Base-by-base conservation (phyloP, 1,140 invertebrate genomes). In the Sycophila sp. region DNA sequence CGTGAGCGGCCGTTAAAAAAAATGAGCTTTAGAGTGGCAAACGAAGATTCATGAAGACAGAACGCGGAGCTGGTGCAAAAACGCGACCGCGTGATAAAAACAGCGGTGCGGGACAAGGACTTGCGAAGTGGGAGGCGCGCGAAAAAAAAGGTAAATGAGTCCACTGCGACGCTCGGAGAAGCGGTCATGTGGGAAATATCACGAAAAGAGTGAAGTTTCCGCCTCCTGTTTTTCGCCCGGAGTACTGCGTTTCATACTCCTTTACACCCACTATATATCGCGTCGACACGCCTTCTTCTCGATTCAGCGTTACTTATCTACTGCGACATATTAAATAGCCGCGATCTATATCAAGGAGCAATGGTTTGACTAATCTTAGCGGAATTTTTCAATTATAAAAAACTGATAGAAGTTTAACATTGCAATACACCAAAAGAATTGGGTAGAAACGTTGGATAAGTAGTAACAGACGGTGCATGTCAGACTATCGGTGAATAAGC, bases 11-110 rank as follows among this genome's bases (percentile, higher is more conserved):
- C 58, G 38, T 45, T 42, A n/a, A 42, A 30, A 58, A 47, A 67
- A 58, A 58, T 58, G 17, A 67, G n/a, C 53, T 22, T 34, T 32
- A 45, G 26, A 32, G 19, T n/a, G 24, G n/a, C 34, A 66, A 55
- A 67, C 30, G 26, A 67, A 34, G 65, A 67, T 58, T 67, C 38
- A 67, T 67, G 53, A 45, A 58, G 53, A 67, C 15, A 28, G 40
- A 32, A 53, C 10, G 34, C 6, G n/a, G 36, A 28, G n/a, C 22
- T 17, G 28, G 4, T 28, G 22, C 0, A 66, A 58, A 67, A 58
- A 42, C 22, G 13, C 1, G 6, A 13, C 38, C 40, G n/a, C n/a
- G 22, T 22, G 4, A 24, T 38, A 40, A 58, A 40, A 40, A 34
- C 7, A 0, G 3, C n/a, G n/a, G n/a, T n/a, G n/a, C n/a, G n/a